Evolutionary conservation across 2,797 vertebrate genomes (phyloP), one percentile per base, ranked within the genome.

Genomic region (Myotis findleyi): DNA sequence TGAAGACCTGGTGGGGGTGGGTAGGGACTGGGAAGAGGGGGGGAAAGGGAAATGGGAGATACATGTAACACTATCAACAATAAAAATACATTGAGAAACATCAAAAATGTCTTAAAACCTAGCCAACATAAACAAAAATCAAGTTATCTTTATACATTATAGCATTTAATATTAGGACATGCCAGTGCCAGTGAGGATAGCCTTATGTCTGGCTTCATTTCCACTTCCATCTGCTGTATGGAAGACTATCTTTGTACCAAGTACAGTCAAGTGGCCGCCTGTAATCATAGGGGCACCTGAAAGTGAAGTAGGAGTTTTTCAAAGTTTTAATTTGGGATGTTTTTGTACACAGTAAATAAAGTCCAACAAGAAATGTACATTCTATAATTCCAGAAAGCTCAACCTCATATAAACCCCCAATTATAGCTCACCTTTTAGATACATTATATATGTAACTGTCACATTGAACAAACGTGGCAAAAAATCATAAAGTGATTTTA

Each of bases 401-500:
- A 93, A 20, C 57, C 55, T 93, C 33, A 85, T 76, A 87, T 55
- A 93, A 93, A 83, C 66, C 41, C 44, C 5, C 76, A 75, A 30
- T 80, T 80, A 25, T 49, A 55, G 9, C 38, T 81, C 38, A 92
- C 0, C 36, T 76, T 91, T 95, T 68, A 71, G 38, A 30, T 84
- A 33, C 0, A 64, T 27, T 89, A 25, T 23, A n/a, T 81, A 66
- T 41, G 27, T 73, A 59, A 82, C 49, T 59, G 10, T 90, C 53
- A 73, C n/a, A 91, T 57, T 94, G 72, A 90, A 93, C 7, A 73
- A 93, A 53, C 25, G 41, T 71, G 3, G 11, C 21, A 49, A 73
- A n/a, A 86, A 95, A 91, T 95, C 64, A 71, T 44, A 59, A 87
- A 91, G 30, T 62, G 33, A 69, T 21, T 76, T 84, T 44, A 72